These are phyloP conservation scores for Eurosta solidaginis DNA, from an alignment of 1,140 invertebrate genomes.

Conservation along the genomic window DNA sequence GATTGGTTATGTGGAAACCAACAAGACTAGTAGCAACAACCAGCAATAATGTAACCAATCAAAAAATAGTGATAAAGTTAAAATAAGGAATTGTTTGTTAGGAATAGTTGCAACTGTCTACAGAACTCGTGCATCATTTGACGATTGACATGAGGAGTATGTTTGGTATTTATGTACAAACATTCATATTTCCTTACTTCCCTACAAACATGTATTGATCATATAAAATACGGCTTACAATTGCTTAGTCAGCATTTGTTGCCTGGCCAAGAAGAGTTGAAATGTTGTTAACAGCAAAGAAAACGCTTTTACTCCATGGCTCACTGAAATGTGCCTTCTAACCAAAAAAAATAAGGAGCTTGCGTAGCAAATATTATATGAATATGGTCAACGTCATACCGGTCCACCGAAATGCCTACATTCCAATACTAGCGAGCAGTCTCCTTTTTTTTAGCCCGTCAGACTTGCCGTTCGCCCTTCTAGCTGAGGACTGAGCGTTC, in stretches of 20 bases:
- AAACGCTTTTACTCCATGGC: background rate
- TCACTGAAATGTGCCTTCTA: background rate
- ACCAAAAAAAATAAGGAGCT: background rate
- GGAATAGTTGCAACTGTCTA: background rate
- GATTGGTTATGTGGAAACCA: background rate
- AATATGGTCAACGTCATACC: background rate
- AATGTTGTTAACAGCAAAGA: conserved; percentile 15
- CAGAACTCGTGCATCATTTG: background rate
- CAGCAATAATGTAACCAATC: background rate
- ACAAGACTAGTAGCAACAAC: background rate
- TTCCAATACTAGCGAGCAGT: too few relatives aligned
- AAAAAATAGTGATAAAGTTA: background rate
- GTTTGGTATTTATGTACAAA: background rate
- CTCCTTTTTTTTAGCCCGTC: background rate
- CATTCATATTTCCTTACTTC: too few relatives aligned
- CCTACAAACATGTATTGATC: too few relatives aligned
- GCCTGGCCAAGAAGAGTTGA: background rate
- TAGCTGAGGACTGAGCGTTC: background rate
- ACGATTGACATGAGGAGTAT: background rate
- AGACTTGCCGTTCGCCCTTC: background rate
- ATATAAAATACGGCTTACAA: conserved; percentile 21
- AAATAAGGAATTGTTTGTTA: background rate
- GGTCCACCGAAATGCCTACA: too few relatives aligned
- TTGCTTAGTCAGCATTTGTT: conserved; percentile 22
- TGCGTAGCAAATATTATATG: background rate